Evolutionary conservation across 2,113 vertebrate genomes (phyloP).

Genomic region (Onychorhynchus coronatus): DNA sequence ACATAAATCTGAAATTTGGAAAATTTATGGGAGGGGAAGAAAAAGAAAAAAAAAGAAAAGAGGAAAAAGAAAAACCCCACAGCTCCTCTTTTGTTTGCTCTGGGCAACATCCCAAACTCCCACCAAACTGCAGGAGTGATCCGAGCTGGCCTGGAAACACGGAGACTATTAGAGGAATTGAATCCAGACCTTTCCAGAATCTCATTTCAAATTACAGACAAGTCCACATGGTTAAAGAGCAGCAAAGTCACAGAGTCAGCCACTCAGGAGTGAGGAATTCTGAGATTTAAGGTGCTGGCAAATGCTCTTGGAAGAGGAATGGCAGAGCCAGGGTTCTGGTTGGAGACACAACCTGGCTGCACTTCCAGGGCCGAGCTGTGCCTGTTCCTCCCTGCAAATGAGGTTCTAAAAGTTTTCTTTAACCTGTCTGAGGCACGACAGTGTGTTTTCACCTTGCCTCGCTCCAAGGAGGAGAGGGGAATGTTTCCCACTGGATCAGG

Average conservation of each 20-base stretch:
- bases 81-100: constrained; percentile 29
- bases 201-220: background rate
- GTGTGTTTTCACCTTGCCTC: background rate
- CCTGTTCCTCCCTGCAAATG: background rate
- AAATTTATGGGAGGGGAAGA: background rate
- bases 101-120: constrained; percentile 6
- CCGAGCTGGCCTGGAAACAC: background rate
- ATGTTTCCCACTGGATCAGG: background rate
- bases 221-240: background rate
- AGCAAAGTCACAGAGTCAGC: background rate
- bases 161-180: constrained; percentile 1
- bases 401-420: background rate
- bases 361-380: accelerated
- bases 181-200: constrained; percentile 28
- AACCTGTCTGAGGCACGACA: background rate
- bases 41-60: background rate
- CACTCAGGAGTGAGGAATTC: background rate
- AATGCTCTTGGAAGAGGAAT: background rate
- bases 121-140: background rate
- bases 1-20: background rate
- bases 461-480: background rate
- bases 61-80: background rate
- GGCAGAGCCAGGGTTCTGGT: background rate
- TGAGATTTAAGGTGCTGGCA: background rate
- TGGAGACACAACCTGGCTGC: background rate